Evolutionary conservation across 2,888 invertebrate genomes (phyloP).

Genomic region (Thymelicus lineola): DNA sequence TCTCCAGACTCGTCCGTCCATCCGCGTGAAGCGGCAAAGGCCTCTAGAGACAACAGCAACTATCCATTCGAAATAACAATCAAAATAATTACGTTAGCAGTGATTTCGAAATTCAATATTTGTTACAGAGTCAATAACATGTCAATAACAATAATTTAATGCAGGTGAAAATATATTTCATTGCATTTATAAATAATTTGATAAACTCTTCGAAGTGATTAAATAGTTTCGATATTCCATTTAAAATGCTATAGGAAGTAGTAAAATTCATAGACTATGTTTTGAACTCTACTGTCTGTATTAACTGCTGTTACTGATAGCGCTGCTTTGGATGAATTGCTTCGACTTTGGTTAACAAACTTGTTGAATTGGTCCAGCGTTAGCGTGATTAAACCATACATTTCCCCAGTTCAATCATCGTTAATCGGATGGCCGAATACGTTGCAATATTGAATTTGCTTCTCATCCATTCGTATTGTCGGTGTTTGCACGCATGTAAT

Average conservation of each 20-base stretch:
- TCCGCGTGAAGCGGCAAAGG: no score
- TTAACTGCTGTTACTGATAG: neutral
- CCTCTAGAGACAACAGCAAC: no score
- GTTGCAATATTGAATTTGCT: conserved; percentile 26
- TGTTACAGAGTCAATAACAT: neutral
- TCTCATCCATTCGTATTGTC: conserved; percentile 15
- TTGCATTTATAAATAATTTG: neutral
- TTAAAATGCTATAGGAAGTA: neutral
- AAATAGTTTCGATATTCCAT: neutral
- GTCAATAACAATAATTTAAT: no score
- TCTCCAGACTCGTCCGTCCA: no score
- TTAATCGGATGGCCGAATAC: conserved; percentile 25
- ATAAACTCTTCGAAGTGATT: neutral
- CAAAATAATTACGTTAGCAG: no score
- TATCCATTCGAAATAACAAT: no score
- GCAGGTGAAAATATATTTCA: neutral
- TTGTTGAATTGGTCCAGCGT: conserved; percentile 18
- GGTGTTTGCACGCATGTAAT: neutral
- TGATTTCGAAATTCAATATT: no score
- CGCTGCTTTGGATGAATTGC: conserved; percentile 6
- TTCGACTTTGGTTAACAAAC: conserved; percentile 19
- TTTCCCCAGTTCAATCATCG: conserved; percentile 27
- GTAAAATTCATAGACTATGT: neutral
- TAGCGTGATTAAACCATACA: conserved; percentile 31
- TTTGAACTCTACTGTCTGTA: no score